Evolutionary conservation across 64 coral and sea anemone species (phyloP).

Genomic region (Pocillopora damicornis): DNA sequence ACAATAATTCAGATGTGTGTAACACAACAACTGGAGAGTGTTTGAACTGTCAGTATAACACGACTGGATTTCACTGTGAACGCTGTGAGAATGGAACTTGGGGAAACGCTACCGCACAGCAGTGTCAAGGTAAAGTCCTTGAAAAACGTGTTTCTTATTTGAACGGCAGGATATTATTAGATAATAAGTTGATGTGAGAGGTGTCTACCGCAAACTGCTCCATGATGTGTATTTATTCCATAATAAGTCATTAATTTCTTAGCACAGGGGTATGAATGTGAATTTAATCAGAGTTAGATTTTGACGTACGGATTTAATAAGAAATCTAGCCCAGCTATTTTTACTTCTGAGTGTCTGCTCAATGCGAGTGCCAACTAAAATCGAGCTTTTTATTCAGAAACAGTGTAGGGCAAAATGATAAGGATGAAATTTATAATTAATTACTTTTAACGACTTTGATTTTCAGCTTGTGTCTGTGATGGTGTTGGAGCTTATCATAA

Average conservation of each 20-base stretch:
- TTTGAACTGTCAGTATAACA: slow-evolving; percentile 70
- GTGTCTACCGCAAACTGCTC: too few species aligned
- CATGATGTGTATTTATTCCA: too few species aligned
- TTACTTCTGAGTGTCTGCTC: background rate
- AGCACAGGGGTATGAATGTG: too few species aligned
- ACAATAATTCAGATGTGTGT: slow-evolving; percentile 97
- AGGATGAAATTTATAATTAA: too few species aligned
- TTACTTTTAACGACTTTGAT: background rate
- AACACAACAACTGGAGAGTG: slow-evolving; percentile 78
- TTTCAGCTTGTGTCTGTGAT: slow-evolving; percentile 85
- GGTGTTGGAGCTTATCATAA: slow-evolving; percentile 59
- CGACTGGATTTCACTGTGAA: slow-evolving; percentile 92
- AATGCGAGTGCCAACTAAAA: background rate
- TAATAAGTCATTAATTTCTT: too few species aligned
- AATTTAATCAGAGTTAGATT: too few species aligned
- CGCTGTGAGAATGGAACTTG: slow-evolving; percentile 93
- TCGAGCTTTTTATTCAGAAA: background rate
- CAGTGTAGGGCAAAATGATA: too few species aligned
- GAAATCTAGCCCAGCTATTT: too few species aligned
- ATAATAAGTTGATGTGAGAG: background rate
- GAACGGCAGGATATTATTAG: background rate
- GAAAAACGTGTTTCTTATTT: background rate
- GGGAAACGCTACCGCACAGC: slow-evolving; percentile 77
- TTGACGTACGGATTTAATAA: too few species aligned
- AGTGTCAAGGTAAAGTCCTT: slow-evolving; percentile 67